phyloP scores from a whole-genome alignment of 2,113 vertebrate species.

The Gracilinanus agilis region DNA sequence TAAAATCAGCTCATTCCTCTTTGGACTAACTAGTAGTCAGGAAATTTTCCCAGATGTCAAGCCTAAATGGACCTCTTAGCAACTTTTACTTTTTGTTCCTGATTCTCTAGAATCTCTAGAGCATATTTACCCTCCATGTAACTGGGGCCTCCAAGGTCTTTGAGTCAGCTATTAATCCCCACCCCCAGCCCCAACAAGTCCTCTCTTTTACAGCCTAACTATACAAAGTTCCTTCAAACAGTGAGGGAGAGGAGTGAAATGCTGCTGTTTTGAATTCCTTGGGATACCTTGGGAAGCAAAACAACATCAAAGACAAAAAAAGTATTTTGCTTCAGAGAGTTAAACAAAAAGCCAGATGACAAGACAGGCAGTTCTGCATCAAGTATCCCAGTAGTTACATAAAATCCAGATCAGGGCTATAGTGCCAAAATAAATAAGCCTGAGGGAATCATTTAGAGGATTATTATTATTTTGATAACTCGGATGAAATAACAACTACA shows the following conservation, averaged over 20 bases:
- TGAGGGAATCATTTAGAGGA: not conserved
- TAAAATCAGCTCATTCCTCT: not conserved
- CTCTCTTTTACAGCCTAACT: not conserved
- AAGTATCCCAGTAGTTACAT: not conserved
- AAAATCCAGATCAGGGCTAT: not conserved
- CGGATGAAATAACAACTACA: not conserved
- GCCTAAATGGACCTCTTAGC: not conserved
- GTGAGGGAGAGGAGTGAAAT: not conserved
- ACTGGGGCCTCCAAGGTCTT: not conserved
- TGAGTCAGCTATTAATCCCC: not conserved
- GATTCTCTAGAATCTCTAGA: not conserved
- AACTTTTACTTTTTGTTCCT: not conserved
- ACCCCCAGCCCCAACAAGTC: not conserved
- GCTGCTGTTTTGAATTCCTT: conserved; percentile 7
- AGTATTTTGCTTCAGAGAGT: not conserved
- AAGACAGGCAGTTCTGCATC: conserved; percentile 48
- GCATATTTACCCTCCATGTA: not conserved
- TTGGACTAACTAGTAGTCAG: not conserved
- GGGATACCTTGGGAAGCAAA: not conserved
- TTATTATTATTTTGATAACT: not conserved
- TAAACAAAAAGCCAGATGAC: conserved; percentile 1
- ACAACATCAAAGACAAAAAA: not conserved
- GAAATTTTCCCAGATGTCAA: too few species aligned
- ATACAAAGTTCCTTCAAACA: not conserved
- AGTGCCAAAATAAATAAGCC: conserved; percentile 1